Conservation (phyloP, 1,140 invertebrate species). For the Drosophila watanabei region DNA sequence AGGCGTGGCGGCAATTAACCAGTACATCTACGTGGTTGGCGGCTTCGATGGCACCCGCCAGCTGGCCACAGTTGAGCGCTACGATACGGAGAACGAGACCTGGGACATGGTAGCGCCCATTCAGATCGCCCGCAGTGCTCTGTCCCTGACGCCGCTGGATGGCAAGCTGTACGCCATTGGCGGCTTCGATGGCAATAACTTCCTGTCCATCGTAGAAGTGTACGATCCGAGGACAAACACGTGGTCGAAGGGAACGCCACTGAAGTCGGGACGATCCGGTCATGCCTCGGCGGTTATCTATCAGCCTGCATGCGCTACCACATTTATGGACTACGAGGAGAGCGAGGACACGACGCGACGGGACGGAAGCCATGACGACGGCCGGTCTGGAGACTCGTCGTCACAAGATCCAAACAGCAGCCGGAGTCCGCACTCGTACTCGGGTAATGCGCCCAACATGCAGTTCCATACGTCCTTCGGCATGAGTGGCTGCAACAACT, state of each 20-base stretch:
- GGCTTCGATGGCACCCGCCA: conserved; percentile 93
- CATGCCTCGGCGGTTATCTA: conserved; percentile 95
- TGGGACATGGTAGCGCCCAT: conserved; percentile 91
- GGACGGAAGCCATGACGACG: conserved; percentile 45
- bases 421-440: conserved; percentile 31
- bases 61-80: conserved; percentile 92
- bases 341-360: conserved; percentile 33
- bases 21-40: conserved; percentile 94
- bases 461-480: conserved; percentile 73
- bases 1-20: conserved; percentile 92
- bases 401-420: conserved; percentile 30
- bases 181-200: conserved; percentile 94
- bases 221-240: conserved; percentile 92
- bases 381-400: conserved; percentile 8
- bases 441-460: conserved; percentile 50
- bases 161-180: conserved; percentile 95
- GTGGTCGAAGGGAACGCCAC: conserved; percentile 91
- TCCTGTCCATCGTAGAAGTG: conserved; percentile 93
- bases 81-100: conserved; percentile 91
- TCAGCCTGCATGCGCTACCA: conserved; percentile 88
- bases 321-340: conserved; percentile 86
- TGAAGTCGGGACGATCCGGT: conserved; percentile 95
- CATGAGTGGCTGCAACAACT: conserved; percentile 68
- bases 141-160: conserved; percentile 93
- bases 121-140: conserved; percentile 91